These are phyloP conservation scores for Kryptolebias ocellatus DNA, from an alignment of 2,797 vertebrate species.

Conservation along the genomic window DNA sequence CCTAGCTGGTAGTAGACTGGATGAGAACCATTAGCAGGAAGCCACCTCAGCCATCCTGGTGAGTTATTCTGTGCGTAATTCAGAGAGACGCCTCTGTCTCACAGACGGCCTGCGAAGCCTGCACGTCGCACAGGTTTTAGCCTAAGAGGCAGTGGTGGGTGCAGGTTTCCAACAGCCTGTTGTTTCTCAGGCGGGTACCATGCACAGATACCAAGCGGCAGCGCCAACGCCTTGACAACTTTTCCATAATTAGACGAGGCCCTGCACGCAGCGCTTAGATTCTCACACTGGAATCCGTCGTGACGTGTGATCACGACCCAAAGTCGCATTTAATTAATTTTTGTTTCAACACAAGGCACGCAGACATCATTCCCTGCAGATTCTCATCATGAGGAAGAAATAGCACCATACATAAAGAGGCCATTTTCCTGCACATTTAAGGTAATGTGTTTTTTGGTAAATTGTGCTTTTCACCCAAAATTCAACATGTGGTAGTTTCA, in stretches of 20 bases:
- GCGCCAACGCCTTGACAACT: constrained; percentile 74
- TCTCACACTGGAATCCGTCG: constrained; percentile 59
- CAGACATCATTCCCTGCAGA: constrained; percentile 64
- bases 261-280: constrained; percentile 47
- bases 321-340: constrained; percentile 78
- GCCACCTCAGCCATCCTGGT: constrained; percentile 26
- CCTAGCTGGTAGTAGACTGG: constrained; percentile 56
- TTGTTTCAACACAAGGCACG: constrained; percentile 27
- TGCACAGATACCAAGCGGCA: constrained; percentile 70
- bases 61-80: constrained; percentile 61
- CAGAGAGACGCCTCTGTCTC: constrained; percentile 53
- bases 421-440: constrained; percentile 17
- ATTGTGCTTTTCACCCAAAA: constrained; percentile 15
- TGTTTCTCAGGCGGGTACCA: constrained; percentile 82
- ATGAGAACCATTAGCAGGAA: constrained; percentile 50
- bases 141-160: constrained; percentile 76
- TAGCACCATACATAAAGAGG: constrained; percentile 35
- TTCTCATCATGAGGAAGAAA: constrained; percentile 26
- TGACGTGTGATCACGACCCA: constrained; percentile 81
- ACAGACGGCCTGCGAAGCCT: constrained; percentile 52
- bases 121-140: constrained; percentile 75
- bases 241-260: constrained; percentile 79
- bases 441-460: not conserved
- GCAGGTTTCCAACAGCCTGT: constrained; percentile 84
- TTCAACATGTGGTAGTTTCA: constrained; percentile 21